A percentile compares a stretch with the other conserved stretches of the same genome.
Evolutionary conservation across 2,113 vertebrate species (phyloP).

Genomic region (Parus major): DNA sequence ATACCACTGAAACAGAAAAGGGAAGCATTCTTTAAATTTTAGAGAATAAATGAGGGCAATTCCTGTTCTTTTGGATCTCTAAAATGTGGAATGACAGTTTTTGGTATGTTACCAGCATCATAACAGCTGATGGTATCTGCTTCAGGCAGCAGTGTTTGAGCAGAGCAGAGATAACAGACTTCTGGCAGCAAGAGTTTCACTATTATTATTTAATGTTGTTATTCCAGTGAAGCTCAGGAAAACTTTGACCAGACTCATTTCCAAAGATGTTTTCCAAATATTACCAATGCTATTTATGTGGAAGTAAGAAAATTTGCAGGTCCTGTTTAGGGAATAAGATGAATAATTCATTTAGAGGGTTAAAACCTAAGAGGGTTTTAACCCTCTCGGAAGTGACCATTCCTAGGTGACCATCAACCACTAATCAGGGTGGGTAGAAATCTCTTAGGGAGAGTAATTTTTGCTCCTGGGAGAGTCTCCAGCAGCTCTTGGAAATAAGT

Average conservation of each 20-base stretch:
- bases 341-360: background rate
- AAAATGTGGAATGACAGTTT: background rate
- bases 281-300: background rate
- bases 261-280: background rate
- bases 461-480: background rate
- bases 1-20: background rate
- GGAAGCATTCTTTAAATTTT: background rate
- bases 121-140: background rate
- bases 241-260: background rate
- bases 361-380: background rate
- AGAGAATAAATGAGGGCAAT: background rate
- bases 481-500: conserved; percentile 17
- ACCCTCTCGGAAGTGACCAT: background rate
- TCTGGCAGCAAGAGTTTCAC: background rate
- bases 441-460: background rate
- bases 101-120: background rate
- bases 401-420: background rate
- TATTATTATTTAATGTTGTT: background rate
- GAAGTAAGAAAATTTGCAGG: background rate
- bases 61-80: background rate
- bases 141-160: background rate
- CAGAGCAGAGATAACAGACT: background rate
- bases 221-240: background rate
- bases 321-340: background rate
- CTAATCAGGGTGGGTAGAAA: background rate